These are phyloP conservation scores for Cladorhizidae sp. DNA, from an alignment of 37 sponge, comb jelly and placozoan genomes.

Conservation along the genomic window DNA sequence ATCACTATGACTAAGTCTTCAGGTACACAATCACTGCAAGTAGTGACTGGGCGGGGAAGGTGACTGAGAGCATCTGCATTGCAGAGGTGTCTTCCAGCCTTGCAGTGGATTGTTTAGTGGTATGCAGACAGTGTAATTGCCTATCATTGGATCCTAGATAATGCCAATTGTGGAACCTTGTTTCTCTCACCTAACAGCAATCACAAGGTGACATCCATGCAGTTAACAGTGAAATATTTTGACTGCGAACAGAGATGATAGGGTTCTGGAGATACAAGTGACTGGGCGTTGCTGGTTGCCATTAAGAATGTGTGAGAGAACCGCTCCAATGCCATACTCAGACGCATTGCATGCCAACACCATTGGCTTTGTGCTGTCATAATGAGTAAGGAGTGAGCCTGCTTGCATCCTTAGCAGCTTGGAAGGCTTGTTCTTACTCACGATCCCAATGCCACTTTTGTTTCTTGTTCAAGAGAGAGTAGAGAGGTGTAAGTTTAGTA, in stretches of 20 bases:
- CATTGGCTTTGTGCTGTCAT: conserved; percentile 20
- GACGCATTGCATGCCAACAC: conserved; percentile 58
- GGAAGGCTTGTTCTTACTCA: background rate
- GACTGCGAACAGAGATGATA: conserved; percentile 5
- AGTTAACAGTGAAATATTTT: conserved; percentile 16
- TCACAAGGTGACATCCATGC: background rate
- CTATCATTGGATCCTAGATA: too few species aligned
- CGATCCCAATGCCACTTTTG: conserved; percentile 31
- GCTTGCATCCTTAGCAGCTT: too few species aligned
- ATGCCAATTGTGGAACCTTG: background rate
- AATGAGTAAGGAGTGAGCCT: too few species aligned
- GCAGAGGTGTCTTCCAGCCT: background rate
- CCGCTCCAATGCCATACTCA: conserved; percentile 44
- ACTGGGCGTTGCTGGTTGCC: background rate
- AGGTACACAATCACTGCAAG: too few species aligned
- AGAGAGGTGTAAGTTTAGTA: conserved; percentile 37
- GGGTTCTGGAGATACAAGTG: conserved; percentile 1
- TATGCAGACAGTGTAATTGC: too few species aligned
- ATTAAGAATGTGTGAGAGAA: conserved; percentile 20
- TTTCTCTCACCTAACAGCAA: background rate
- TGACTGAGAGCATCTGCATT: too few species aligned
- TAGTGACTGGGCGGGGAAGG: too few species aligned
- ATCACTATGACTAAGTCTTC: too few species aligned
- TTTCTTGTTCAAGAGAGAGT: conserved; percentile 25
- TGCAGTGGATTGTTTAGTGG: conserved; percentile 5